phyloP scores from a whole-genome alignment of 2,113 vertebrate genomes.

The Zeus faber region DNA sequence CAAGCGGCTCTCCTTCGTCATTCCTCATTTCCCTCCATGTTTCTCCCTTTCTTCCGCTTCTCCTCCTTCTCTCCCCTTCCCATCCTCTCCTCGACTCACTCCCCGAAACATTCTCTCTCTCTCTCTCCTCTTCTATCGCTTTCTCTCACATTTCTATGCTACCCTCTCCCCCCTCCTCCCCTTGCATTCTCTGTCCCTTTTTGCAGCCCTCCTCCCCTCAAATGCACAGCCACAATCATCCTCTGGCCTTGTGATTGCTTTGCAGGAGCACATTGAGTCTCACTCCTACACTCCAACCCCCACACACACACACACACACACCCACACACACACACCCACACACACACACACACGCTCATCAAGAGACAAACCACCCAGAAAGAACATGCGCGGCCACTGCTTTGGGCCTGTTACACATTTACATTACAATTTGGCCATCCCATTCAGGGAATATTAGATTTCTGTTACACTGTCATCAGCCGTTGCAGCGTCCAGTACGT shows the following conservation, averaged over 20 bases:
- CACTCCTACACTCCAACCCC: slow-evolving; percentile 2
- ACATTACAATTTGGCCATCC: slow-evolving; percentile 6
- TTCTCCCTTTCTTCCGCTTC: too few relatives aligned
- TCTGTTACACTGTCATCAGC: not conserved
- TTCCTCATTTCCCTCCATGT: too few relatives aligned
- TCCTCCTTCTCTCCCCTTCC: slow-evolving; percentile 22
- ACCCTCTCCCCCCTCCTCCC: not conserved
- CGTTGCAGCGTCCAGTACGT: not conserved
- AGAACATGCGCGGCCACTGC: not conserved
- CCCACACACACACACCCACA: not conserved
- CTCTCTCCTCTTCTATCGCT: too few relatives aligned
- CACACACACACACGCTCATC: slow-evolving; percentile 13
- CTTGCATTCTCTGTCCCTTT: not conserved
- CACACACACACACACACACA: not conserved
- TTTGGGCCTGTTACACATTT: slow-evolving; percentile 1
- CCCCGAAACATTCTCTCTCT: not conserved
- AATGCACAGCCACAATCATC: slow-evolving; percentile 18
- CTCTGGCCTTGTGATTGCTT: slow-evolving; percentile 37
- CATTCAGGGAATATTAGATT: not conserved
- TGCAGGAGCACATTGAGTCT: slow-evolving; percentile 31
- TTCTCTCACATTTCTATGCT: not conserved
- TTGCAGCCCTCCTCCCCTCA: too few relatives aligned
- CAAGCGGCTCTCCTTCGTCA: not conserved
- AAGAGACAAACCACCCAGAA: slow-evolving; percentile 5
- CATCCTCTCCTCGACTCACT: not conserved